Evolutionary conservation across 2,113 vertebrate genomes (phyloP), one percentile per base, ranked within the genome.

Genomic region (Archocentrus centrarchus): DNA sequence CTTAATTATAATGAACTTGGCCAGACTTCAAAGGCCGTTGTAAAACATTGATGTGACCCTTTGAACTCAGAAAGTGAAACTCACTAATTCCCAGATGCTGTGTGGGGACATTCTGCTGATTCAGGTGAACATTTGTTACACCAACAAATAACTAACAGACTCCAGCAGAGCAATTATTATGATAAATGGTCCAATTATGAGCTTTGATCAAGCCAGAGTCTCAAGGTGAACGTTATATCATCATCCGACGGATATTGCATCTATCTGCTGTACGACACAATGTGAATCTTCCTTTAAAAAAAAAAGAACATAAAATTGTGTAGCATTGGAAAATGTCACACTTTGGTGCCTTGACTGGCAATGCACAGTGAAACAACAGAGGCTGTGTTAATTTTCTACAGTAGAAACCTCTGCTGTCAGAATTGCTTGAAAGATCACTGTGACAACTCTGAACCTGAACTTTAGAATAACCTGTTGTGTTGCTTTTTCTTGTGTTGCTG

Each of bases 1-100:
- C 59, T 59, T 85, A 60, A 87, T 83, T 59, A 70, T 66, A 82
- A 84, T 63, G 84, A 88, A 63, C 27, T 66, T 85, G 87, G 81
- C 62, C 37, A 6, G 59, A 77, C 7, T 58, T 79, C 79, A 78
- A 39, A 44, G 63, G 47, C 59, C 61, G 32, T 22, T 77, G 75
- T 79, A 66, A 81, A 37, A 37, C 18, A 1, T 14, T 7, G 3
- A 17, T 80, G 44, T 47, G 47, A 81, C 64, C 63, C n/a, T 47
- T 20, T 30, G 75, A 78, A 81, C 66, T 73, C 59, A 55, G 15
- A 50, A 6, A 55, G 24, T 15, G 15, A 58, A 39, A 57, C 75
- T 57, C 70, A 17, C 14, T 79, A 37, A 37, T 47, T 79, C 53
- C 18, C 44, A 59, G 50, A 60, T 20, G 32, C 13, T 44, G 27